A percentile compares a stretch with the other conserved stretches of the same genome.
phyloP scores from a whole-genome alignment of 1,140 invertebrate genomes.

The Homalodisca vitripennis region DNA sequence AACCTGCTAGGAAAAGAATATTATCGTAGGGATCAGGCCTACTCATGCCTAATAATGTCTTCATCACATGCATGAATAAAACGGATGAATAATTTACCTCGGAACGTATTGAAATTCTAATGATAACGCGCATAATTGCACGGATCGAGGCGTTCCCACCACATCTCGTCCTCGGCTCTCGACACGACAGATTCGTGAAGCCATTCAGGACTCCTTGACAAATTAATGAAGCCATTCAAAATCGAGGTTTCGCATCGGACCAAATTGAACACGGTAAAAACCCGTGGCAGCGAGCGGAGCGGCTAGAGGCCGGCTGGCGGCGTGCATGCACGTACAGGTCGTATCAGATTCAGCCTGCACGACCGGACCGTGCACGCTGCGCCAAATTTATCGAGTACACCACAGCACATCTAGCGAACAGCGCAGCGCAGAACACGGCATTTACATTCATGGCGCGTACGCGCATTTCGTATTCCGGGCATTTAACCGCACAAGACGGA shows the following conservation, averaged over 20 bases:
- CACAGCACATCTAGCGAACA: neutral
- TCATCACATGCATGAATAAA: no score
- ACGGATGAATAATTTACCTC: no score
- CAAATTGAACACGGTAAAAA: constrained; percentile 1
- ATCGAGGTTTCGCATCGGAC: constrained; percentile 3
- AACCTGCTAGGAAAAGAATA: no score
- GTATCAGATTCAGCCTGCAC: no score
- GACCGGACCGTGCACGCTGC: neutral
- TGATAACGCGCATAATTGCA: neutral
- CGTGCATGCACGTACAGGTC: no score
- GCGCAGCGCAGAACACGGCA: neutral
- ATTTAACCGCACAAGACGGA: constrained; percentile 10
- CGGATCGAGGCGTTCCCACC: neutral
- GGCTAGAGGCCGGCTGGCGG: no score
- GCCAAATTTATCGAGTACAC: neutral
- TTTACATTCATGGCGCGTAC: neutral
- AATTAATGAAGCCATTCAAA: constrained; percentile 26
- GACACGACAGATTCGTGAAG: constrained; percentile 20
- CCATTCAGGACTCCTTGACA: constrained; percentile 15
- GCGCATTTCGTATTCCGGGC: constrained; percentile 20
- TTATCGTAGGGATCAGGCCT: no score
- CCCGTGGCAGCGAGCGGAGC: no score
- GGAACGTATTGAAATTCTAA: no score
- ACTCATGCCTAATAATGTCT: no score
- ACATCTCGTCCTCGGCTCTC: neutral